Conservation (phyloP, 2,888 invertebrate species). For the Copidosoma aretas region DNA sequence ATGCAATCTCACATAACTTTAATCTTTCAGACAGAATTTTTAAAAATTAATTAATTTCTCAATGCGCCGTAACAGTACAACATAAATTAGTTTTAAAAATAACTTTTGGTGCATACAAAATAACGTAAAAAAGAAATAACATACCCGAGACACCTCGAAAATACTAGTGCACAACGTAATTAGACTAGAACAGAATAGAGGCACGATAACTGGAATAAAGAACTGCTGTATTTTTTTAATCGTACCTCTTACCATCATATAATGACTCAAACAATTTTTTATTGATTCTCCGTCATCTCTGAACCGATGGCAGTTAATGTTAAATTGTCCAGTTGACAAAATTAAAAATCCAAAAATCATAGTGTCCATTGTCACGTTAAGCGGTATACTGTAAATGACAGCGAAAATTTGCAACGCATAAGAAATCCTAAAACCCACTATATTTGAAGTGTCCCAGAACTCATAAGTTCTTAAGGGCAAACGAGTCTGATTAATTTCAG, state of each 20-base stretch:
- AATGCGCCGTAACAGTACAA: no score
- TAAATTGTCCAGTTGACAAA: conserved; percentile 23
- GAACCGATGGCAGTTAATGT: conserved; percentile 12
- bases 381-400: conserved; percentile 5
- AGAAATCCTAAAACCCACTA: neutral
- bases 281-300: neutral
- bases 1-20: no score
- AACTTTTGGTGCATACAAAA: no score
- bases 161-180: conserved; percentile 21
- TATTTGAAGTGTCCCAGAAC: neutral
- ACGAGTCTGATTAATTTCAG: neutral
- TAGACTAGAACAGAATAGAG: conserved; percentile 24
- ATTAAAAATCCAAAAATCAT: conserved; percentile 27
- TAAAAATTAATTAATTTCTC: no score
- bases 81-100: no score
- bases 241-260: conserved; percentile 8
- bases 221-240: conserved; percentile 17
- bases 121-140: neutral
- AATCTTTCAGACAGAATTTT: no score
- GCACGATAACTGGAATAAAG: conserved; percentile 8
- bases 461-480: conserved; percentile 11
- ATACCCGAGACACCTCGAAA: conserved; percentile 27
- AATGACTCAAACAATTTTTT: conserved; percentile 20
- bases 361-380: conserved; percentile 21
- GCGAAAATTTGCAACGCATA: conserved; percentile 17